These are phyloP conservation scores for Nemapogon koenigi DNA, from an alignment of 2,888 invertebrate genomes.

Conservation along the genomic window DNA sequence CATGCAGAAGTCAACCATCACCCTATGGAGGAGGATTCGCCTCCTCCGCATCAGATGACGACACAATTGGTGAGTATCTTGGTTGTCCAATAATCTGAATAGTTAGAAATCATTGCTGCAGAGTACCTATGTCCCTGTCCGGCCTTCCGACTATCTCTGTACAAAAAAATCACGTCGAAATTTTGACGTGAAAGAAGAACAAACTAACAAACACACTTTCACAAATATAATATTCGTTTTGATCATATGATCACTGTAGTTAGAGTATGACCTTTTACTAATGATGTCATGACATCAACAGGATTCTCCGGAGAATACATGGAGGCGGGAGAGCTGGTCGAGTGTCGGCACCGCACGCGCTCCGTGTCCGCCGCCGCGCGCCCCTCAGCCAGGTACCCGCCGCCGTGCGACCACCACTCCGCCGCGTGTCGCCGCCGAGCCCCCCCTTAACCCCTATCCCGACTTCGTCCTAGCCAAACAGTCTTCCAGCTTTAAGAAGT, in stretches of 20 bases:
- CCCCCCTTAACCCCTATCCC: conserved; percentile 57
- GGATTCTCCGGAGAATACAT: conserved; percentile 62
- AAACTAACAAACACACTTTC: too few species aligned
- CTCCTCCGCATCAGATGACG: conserved; percentile 67
- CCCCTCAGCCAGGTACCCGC: conserved; percentile 23
- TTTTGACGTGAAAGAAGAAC: too few species aligned
- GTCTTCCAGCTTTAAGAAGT: conserved; percentile 45
- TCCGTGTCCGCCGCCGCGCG: conserved; percentile 21
- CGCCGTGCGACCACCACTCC: conserved; percentile 40
- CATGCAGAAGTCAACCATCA: conserved; percentile 66
- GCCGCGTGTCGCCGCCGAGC: conserved; percentile 23
- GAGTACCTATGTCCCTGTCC: too few species aligned
- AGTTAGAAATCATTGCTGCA: too few species aligned
- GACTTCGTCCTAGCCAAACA: conserved; percentile 51
- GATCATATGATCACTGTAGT: too few species aligned
- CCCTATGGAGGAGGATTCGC: conserved; percentile 64
- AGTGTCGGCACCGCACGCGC: conserved; percentile 47
- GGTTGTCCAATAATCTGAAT: too few species aligned
- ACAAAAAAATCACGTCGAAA: too few species aligned
- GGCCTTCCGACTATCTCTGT: too few species aligned
- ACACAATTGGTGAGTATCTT: conserved; percentile 57
- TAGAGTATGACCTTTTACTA: too few species aligned
- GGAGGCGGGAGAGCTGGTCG: conserved; percentile 50
- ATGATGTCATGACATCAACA: too few species aligned
- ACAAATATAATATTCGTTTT: too few species aligned